Percentiles rank a stretch among this genome's conserved stretches.
phyloP scores from a whole-genome alignment of 1,140 invertebrate genomes.

The Temnothorax nylanderi region DNA sequence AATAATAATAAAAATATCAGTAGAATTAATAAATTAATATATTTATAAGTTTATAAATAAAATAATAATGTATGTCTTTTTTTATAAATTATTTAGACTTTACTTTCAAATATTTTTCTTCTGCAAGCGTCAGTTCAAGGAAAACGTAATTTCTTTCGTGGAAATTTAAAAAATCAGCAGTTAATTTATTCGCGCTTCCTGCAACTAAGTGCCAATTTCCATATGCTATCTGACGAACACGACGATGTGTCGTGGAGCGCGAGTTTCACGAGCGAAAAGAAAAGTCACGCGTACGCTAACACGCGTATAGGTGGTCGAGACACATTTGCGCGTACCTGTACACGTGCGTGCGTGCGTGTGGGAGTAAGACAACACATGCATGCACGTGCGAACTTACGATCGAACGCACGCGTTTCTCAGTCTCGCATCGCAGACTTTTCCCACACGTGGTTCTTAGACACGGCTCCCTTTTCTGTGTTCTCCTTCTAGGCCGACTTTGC shows the following conservation, averaged over 20 bases:
- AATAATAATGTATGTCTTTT: no score
- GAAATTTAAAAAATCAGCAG: slow-evolving; percentile 20
- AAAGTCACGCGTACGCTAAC: slow-evolving; percentile 22
- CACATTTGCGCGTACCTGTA: background rate
- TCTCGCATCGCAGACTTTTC: slow-evolving; percentile 84
- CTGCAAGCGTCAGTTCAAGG: background rate
- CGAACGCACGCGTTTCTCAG: slow-evolving; percentile 84
- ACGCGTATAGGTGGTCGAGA: slow-evolving; percentile 30
- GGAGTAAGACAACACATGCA: slow-evolving; percentile 4
- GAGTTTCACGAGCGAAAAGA: slow-evolving; percentile 34
- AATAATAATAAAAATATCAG: background rate
- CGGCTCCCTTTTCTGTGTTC: slow-evolving; percentile 82
- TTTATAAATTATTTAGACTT: background rate
- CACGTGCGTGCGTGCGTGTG: background rate
- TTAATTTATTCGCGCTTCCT: slow-evolving; percentile 28
- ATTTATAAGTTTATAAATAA: background rate
- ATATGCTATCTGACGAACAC: slow-evolving; percentile 4
- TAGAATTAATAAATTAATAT: background rate
- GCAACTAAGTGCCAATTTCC: slow-evolving; percentile 32
- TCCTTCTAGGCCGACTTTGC: slow-evolving; percentile 64
- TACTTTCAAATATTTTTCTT: background rate
- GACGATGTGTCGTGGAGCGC: slow-evolving; percentile 21
- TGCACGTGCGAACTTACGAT: slow-evolving; percentile 77
- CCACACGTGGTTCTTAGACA: slow-evolving; percentile 81
- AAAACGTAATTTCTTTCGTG: background rate